Evolutionary conservation across 2,797 vertebrate species (phyloP).

Genomic region (Xyrichtys novacula): DNA sequence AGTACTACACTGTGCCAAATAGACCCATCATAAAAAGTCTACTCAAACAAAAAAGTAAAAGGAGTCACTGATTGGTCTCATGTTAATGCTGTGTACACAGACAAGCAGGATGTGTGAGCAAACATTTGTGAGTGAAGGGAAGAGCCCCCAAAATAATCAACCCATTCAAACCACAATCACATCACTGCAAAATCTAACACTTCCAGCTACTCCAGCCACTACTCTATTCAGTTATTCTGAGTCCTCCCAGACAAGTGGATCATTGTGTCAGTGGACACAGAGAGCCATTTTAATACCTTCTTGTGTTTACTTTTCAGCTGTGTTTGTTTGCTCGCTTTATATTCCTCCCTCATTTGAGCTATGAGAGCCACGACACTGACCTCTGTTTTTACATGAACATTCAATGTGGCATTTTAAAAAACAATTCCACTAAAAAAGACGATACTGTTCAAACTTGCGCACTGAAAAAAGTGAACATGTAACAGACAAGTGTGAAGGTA

Average conservation of each 20-base stretch:
- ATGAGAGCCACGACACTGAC: background rate
- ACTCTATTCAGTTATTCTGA: constrained; percentile 56
- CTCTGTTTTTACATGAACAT: background rate
- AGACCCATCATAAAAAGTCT: background rate
- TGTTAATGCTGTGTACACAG: background rate
- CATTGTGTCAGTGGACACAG: constrained; percentile 68
- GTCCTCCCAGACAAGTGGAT: constrained; percentile 61
- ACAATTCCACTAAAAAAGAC: background rate
- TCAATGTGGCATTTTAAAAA: background rate
- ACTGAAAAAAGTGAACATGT: no score
- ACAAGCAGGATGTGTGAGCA: background rate
- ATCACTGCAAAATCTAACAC: constrained; percentile 31
- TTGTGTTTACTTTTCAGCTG: constrained; percentile 67
- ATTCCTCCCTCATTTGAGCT: constrained; percentile 28
- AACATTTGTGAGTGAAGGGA: constrained; percentile 3
- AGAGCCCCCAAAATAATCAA: constrained; percentile 12
- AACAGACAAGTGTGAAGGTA: no score
- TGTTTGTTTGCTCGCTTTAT: constrained; percentile 59
- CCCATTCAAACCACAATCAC: constrained; percentile 38
- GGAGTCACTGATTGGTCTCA: background rate
- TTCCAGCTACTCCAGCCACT: constrained; percentile 52
- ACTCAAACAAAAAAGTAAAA: background rate
- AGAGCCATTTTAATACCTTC: constrained; percentile 51
- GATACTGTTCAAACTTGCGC: background rate
- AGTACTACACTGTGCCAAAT: background rate